Conservation (phyloP, 2,888 invertebrate species). For the Synergus itoensis region DNA sequence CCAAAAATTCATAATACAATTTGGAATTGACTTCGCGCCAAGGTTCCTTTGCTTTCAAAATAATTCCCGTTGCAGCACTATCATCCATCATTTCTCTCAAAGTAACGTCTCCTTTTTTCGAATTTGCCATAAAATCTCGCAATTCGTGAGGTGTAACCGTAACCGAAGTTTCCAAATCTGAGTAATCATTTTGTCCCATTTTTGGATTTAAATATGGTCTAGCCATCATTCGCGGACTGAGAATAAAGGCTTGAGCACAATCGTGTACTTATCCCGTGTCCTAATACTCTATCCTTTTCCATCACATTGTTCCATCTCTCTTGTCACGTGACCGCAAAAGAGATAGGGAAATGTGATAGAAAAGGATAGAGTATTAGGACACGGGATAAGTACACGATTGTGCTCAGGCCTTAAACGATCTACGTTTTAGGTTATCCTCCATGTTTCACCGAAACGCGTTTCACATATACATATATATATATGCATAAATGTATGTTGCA, state of each 20-base stretch:
- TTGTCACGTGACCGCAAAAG: no score
- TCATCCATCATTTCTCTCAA: constrained; percentile 74
- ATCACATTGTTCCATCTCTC: no score
- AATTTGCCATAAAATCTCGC: constrained; percentile 62
- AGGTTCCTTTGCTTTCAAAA: constrained; percentile 71
- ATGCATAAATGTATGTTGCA: no score
- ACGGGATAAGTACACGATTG: no score
- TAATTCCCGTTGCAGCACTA: constrained; percentile 69
- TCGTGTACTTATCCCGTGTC: no score
- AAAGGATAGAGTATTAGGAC: no score
- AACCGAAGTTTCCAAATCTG: constrained; percentile 57
- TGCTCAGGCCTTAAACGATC: no score
- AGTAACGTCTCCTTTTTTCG: constrained; percentile 65
- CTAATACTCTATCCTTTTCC: no score
- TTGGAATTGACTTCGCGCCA: constrained; percentile 70
- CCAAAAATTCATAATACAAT: constrained; percentile 72
- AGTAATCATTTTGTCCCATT: constrained; percentile 42
- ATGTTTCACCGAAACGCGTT: constrained; percentile 1
- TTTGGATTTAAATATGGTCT: constrained; percentile 51
- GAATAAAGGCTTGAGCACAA: no score
- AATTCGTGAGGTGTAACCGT: constrained; percentile 66
- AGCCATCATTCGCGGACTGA: constrained; percentile 48
- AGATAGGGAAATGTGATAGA: no score
- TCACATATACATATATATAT: no score
- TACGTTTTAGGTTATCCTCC: constrained; percentile 18